Conservation (phyloP, 2,888 invertebrate genomes). For the Dendrolimus houi region DNA sequence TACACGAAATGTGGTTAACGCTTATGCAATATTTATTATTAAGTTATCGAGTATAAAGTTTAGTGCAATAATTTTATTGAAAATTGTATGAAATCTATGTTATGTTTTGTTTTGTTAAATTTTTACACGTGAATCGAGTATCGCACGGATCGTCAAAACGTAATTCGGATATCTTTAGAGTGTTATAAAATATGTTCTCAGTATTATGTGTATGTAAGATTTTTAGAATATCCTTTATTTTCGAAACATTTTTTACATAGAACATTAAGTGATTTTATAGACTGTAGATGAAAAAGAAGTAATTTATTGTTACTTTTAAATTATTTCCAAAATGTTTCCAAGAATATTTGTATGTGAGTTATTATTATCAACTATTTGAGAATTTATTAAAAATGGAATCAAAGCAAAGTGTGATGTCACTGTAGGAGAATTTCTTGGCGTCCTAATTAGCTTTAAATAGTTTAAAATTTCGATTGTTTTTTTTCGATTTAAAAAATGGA, state of each 20-base stretch:
- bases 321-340: slow-evolving; percentile 66
- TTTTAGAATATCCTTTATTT: slow-evolving; percentile 58
- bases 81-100: slow-evolving; percentile 69
- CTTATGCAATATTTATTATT: slow-evolving; percentile 74
- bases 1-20: slow-evolving; percentile 62
- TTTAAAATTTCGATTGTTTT: slow-evolving; percentile 35
- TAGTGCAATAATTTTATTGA: slow-evolving; percentile 74
- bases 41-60: slow-evolving; percentile 64
- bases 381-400: slow-evolving; percentile 26
- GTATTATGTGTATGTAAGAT: slow-evolving; percentile 70
- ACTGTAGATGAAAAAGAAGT: slow-evolving; percentile 54
- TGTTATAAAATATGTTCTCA: slow-evolving; percentile 59
- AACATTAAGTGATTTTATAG: slow-evolving; percentile 65
- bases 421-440: slow-evolving; percentile 47
- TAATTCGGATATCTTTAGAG: slow-evolving; percentile 47
- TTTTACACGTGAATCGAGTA: slow-evolving; percentile 45
- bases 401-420: slow-evolving; percentile 42
- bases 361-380: slow-evolving; percentile 21
- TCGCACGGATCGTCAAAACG: slow-evolving; percentile 36
- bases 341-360: slow-evolving; percentile 43
- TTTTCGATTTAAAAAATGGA: slow-evolving; percentile 12
- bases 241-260: slow-evolving; percentile 49
- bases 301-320: slow-evolving; percentile 73
- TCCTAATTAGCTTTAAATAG: slow-evolving; percentile 71
- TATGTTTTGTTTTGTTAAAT: slow-evolving; percentile 64